Conservation (phyloP, 2,888 invertebrate species). For the Drosophila picticornis region DNA sequence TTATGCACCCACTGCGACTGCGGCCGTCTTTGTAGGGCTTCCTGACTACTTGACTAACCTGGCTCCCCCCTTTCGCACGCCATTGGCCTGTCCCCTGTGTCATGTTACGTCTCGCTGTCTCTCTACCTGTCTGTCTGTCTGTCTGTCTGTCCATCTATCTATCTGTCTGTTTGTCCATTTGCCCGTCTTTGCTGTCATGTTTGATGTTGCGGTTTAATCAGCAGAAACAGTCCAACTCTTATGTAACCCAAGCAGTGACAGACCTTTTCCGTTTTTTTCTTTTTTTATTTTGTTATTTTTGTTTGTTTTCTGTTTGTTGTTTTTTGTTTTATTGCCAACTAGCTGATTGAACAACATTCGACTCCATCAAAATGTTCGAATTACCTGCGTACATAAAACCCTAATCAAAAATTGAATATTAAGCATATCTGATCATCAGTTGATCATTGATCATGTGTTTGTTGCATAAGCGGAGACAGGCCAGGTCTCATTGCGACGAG, state of each 20-base stretch:
- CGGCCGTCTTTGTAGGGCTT: conserved; percentile 54
- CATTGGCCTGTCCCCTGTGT: conserved; percentile 38
- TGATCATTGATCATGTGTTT: conserved; percentile 7
- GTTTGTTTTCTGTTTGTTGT: no score
- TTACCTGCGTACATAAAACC: conserved; percentile 4
- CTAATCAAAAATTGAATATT: conserved; percentile 15
- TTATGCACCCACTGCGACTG: conserved; percentile 9
- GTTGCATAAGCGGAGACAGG: neutral
- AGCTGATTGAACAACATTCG: conserved; percentile 4
- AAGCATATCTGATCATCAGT: conserved; percentile 10
- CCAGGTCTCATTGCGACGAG: neutral
- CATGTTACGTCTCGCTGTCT: conserved; percentile 33
- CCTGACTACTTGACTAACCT: conserved; percentile 15
- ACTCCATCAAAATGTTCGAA: neutral
- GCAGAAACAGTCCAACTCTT: conserved; percentile 36
- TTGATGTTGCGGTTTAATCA: conserved; percentile 51
- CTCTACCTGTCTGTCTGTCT: conserved; percentile 1
- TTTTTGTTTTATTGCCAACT: conserved; percentile 14
- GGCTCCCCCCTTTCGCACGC: neutral
- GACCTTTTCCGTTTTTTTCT: neutral
- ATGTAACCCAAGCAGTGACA: conserved; percentile 36
- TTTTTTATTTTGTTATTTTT: neutral
- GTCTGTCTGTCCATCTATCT: neutral
- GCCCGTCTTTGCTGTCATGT: conserved; percentile 30
- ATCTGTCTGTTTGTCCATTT: neutral